Conservation (phyloP, 2,113 vertebrate genomes). For the Leptobrachium ailaonicum region DNA sequence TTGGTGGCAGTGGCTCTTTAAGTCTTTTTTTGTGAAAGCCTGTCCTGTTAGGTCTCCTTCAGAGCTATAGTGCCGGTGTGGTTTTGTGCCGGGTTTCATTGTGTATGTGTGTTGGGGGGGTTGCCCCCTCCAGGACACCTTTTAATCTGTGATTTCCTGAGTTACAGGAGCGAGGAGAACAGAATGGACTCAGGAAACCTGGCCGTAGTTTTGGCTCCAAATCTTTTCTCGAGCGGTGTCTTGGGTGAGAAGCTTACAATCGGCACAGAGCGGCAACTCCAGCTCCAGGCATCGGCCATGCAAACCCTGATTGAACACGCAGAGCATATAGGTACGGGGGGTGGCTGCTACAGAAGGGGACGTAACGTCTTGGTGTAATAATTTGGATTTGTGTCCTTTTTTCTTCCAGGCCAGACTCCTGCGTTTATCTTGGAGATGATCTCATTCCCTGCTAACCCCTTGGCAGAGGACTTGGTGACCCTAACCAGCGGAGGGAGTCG, state of each 20-base stretch:
- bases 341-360: neutral
- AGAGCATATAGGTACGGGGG: constrained; percentile 57
- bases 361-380: neutral
- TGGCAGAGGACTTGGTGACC: neutral
- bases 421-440: constrained; percentile 2
- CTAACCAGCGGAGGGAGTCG: neutral
- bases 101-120: too few species aligned
- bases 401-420: constrained; percentile 20
- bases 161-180: constrained; percentile 59
- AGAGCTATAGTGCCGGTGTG: too few species aligned
- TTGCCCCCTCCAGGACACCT: neutral
- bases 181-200: constrained; percentile 62
- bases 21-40: too few species aligned
- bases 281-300: constrained; percentile 54
- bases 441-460: neutral
- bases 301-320: constrained; percentile 58
- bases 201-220: constrained; percentile 64
- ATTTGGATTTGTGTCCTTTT: neutral
- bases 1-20: too few species aligned
- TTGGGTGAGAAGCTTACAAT: constrained; percentile 46
- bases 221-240: constrained; percentile 55
- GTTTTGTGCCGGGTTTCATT: too few species aligned
- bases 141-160: neutral
- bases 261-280: constrained; percentile 54
- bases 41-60: too few species aligned